Evolutionary conservation across 1,140 invertebrate genomes (phyloP).

Genomic region (Brachionus plicatilis): DNA sequence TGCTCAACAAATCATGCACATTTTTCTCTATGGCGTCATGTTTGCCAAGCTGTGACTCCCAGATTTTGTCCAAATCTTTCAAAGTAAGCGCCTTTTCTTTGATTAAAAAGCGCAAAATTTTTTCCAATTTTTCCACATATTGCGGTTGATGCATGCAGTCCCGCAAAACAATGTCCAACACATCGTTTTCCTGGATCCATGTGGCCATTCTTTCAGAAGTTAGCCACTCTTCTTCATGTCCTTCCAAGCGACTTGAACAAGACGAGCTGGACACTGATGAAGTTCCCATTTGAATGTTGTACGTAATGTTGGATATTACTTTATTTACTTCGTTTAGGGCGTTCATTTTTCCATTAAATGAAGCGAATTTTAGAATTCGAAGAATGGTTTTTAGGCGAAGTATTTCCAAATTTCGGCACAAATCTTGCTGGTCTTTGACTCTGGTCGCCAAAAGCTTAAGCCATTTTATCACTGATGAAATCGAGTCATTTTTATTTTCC

Average conservation of each 20-base stretch:
- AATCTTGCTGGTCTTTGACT: conserved; percentile 72
- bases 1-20: conserved; percentile 88
- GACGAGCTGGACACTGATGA: conserved; percentile 5
- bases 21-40: conserved; percentile 94
- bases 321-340: conserved; percentile 97
- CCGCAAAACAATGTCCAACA: conserved; percentile 85
- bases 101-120: conserved; percentile 91
- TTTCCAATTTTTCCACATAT: conserved; percentile 95
- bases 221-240: conserved; percentile 7
- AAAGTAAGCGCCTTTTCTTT: conserved; percentile 85
- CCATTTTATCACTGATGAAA: conserved; percentile 54
- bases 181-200: conserved; percentile 93
- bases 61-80: conserved; percentile 85
- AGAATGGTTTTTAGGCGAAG: conserved; percentile 93
- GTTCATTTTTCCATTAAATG: conserved; percentile 98
- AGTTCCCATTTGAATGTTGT: background rate
- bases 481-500: conserved; percentile 68
- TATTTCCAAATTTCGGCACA: conserved; percentile 81
- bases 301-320: conserved; percentile 65
- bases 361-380: conserved; percentile 85
- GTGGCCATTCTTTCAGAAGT: conserved; percentile 52
- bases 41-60: conserved; percentile 88
- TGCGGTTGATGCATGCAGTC: conserved; percentile 90
- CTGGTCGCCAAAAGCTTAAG: conserved; percentile 77
- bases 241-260: background rate